Evolutionary conservation across 2,113 vertebrate genomes (phyloP).

Genomic region (Caretta caretta): DNA sequence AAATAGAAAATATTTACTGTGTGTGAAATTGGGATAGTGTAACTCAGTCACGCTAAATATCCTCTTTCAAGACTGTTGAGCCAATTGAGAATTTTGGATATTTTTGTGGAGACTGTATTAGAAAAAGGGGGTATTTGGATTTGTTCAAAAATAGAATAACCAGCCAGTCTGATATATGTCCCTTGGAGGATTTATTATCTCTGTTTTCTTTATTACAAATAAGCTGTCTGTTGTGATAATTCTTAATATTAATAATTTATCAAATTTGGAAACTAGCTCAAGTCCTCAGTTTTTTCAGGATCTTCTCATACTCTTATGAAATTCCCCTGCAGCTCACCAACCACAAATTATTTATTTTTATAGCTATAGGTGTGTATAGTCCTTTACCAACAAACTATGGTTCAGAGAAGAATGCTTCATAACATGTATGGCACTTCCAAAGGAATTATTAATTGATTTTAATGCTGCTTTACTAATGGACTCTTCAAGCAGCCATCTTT

Average conservation of each 20-base stretch:
- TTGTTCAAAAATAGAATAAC: not conserved
- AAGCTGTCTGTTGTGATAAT: slow-evolving; percentile 11
- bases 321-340: not conserved
- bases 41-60: not conserved
- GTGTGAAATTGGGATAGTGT: not conserved
- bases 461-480: slow-evolving; percentile 50
- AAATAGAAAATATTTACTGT: not conserved
- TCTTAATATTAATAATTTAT: not conserved
- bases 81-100: not conserved
- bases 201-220: not conserved
- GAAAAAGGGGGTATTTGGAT: not conserved
- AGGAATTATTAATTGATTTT: slow-evolving; percentile 56
- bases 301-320: not conserved
- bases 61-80: not conserved
- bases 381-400: slow-evolving; percentile 32
- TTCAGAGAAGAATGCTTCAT: slow-evolving; percentile 12
- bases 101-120: not conserved
- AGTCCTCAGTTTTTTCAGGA: not conserved
- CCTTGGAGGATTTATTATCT: not conserved
- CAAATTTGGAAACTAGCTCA: not conserved
- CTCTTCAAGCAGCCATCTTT: slow-evolving; percentile 39
- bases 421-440: not conserved
- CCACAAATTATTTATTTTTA: not conserved
- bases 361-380: not conserved
- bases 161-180: not conserved